These are phyloP conservation scores for Eustalomyia histrio DNA, from an alignment of 2,888 invertebrate species.

Conservation along the genomic window DNA sequence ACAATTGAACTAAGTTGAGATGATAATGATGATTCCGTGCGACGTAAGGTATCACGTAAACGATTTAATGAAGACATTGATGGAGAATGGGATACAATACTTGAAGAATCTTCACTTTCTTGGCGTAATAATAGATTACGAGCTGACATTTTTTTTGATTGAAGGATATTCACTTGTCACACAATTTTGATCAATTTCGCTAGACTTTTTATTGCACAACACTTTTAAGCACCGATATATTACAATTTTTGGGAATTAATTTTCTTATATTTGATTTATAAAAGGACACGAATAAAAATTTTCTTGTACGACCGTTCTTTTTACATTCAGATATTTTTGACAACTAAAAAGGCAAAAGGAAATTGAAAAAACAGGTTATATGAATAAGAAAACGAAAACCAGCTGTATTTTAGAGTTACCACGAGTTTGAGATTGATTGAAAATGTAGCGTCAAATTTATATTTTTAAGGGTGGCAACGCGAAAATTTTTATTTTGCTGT, in stretches of 20 bases:
- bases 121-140: conserved; percentile 75
- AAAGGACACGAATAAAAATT: neutral
- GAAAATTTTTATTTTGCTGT: too few species aligned
- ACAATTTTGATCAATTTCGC: neutral
- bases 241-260: neutral
- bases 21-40: conserved; percentile 76
- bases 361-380: conserved; percentile 46
- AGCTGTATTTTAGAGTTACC: conserved; percentile 28
- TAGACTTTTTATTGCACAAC: neutral
- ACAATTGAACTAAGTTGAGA: conserved; percentile 76
- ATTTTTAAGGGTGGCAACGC: too few species aligned
- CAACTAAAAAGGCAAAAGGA: neutral
- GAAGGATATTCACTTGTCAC: neutral
- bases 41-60: conserved; percentile 77
- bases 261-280: neutral
- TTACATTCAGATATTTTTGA: conserved; percentile 14
- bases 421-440: too few species aligned
- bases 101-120: conserved; percentile 74
- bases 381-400: conserved; percentile 3
- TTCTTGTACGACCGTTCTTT: neutral
- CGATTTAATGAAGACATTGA: conserved; percentile 80
- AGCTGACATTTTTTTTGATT: conserved; percentile 72
- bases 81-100: conserved; percentile 79
- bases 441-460: too few species aligned
- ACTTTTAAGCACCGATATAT: neutral